A percentile compares a stretch with the other conserved stretches of the same genome.
Evolutionary conservation across 1,140 invertebrate genomes (phyloP).

Genomic region (Bombus ignitus): DNA sequence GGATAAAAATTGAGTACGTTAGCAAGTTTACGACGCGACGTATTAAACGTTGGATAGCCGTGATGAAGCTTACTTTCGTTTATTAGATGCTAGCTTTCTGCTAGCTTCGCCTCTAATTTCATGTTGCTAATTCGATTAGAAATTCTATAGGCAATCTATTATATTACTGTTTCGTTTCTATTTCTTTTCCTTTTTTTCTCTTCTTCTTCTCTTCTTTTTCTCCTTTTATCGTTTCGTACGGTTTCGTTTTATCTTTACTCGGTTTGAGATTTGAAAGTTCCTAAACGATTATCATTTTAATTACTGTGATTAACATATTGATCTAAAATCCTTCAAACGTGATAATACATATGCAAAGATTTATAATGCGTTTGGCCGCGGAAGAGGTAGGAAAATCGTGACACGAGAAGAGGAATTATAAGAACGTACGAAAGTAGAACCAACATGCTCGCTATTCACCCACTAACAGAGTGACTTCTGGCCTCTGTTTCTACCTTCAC

Average conservation of each 20-base stretch:
- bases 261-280: neutral
- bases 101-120: no score
- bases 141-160: neutral
- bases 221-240: no score
- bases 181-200: neutral
- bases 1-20: no score
- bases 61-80: neutral
- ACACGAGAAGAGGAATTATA: neutral
- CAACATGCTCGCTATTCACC: conserved; percentile 68
- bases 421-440: conserved; percentile 66
- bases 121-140: neutral
- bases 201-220: neutral
- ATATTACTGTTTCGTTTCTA: neutral
- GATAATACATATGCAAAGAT: neutral
- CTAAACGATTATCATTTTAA: neutral
- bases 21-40: neutral
- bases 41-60: neutral
- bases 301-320: neutral
- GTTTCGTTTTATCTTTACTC: neutral
- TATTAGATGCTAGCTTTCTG: neutral
- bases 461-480: conserved; percentile 74
- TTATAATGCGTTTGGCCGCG: neutral
- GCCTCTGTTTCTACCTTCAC: conserved; percentile 53
- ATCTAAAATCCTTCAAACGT: no score
- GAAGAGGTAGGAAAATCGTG: neutral